Base-by-base conservation (phyloP, 2,888 invertebrate species). In the Xylophagus ater region DNA sequence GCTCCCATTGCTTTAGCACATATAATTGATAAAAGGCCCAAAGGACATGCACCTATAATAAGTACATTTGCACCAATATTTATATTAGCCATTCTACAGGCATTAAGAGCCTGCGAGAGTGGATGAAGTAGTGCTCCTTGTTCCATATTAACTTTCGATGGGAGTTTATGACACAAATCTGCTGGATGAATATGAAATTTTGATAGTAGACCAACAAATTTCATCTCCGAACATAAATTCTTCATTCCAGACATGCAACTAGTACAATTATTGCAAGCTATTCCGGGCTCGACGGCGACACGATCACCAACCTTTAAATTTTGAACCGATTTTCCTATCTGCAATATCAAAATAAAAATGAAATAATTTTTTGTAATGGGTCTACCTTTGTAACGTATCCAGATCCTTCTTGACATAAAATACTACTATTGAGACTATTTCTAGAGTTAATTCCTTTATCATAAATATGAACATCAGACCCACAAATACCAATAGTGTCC, bases 401-500 rank as follows among this genome's bases (percentile, higher is more conserved):
- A 0, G 84, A 73, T 1, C 92, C 82, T 65, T 96, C 96, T 57
- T 97, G 94, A 0, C 94, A 94, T 54, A 94, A 77, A 14, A 92
- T 76, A 20, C 59, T 52, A 3, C 42, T 47, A 4, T 54, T n/a
- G n/a, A n/a, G 51, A 3, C 47, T 41, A 13, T 46, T 39, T 7
- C n/a, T n/a, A n/a, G n/a, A n/a, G n/a, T 42, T 42, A 7, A 42
- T 52, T 2, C 59, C 56, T 15, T 54, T 57, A 42, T 61, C 59
- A 29, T 50, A 61, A 82, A 94, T 88, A 64, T 92, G 89, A 9
- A 96, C 84, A 62, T 96, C 94, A 0, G 84, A 83, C 3, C 93
- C 94, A 59, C 94, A 93, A 50, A 96, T 88, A 10, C 93, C 94
- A 35, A 94, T 87, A 41, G 81, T 78, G 54, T 79, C 80, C 76